Evolutionary conservation across 2,113 vertebrate genomes (phyloP).

Genomic region (Numenius arquata): DNA sequence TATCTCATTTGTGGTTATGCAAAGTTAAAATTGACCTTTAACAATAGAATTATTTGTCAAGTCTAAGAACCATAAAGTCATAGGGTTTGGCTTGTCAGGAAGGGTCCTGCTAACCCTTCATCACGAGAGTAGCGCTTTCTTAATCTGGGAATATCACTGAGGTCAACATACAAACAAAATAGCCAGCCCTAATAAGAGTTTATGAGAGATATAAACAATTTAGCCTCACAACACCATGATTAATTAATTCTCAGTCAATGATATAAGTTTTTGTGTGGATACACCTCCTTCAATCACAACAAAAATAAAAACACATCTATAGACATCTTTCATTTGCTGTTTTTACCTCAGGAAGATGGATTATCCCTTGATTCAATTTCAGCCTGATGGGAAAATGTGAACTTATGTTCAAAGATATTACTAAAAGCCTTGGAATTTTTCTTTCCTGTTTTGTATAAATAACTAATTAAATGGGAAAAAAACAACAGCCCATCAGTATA

Average conservation of each 20-base stretch:
- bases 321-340: not conserved
- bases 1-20: not conserved
- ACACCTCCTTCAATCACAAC: not conserved
- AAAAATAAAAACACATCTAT: not conserved
- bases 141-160: not conserved
- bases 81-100: not conserved
- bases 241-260: not conserved
- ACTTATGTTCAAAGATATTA: constrained; percentile 14
- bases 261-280: not conserved
- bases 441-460: not conserved
- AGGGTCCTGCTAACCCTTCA: not conserved
- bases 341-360: not conserved
- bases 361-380: not conserved
- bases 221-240: not conserved
- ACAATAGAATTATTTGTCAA: not conserved
- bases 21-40: not conserved
- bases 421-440: not conserved
- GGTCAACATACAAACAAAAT: not conserved
- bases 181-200: not conserved
- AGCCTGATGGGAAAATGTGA: not conserved
- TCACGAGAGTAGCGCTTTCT: not conserved
- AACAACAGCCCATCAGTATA: not conserved
- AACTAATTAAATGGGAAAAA: not conserved
- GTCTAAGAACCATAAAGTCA: not conserved
- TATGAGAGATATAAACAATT: not conserved